Conservation (phyloP, 2,113 vertebrate genomes). For the Charina bottae region DNA sequence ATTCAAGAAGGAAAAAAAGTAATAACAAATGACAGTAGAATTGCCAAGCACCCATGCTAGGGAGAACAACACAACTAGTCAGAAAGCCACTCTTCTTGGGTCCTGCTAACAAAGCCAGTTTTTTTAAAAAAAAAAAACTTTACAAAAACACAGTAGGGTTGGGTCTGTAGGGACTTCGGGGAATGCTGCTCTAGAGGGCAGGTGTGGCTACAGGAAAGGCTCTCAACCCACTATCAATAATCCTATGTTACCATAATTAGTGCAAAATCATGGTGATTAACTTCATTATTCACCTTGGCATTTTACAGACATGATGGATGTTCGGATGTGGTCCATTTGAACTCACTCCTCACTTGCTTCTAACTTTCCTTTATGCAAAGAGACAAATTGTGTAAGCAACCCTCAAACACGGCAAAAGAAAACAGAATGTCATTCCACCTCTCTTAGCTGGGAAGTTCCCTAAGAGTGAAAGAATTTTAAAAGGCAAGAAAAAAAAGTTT, state of each 20-base stretch:
- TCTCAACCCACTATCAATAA: background rate
- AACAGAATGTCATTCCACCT: conserved; percentile 27
- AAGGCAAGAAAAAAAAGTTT: background rate
- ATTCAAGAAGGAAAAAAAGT: background rate
- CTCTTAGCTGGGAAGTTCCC: conserved; percentile 4
- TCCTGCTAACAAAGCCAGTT: background rate
- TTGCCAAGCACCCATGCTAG: background rate
- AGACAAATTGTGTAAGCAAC: background rate
- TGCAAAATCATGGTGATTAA: background rate
- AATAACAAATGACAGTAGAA: background rate
- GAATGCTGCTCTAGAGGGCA: background rate
- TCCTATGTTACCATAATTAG: background rate
- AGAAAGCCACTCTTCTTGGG: background rate
- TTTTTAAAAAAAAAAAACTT: background rate
- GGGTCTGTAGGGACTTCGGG: background rate
- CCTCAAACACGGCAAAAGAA: background rate
- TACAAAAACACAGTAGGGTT: background rate
- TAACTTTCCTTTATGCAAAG: background rate
- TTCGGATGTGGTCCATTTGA: background rate
- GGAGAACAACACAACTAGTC: background rate
- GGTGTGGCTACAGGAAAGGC: background rate
- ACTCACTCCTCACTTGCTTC: background rate
- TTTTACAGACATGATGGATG: background rate
- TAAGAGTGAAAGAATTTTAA: background rate
- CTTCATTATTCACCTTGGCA: background rate